Evolutionary conservation across 2,888 invertebrate genomes (phyloP).

Genomic region (Apodemia zela): DNA sequence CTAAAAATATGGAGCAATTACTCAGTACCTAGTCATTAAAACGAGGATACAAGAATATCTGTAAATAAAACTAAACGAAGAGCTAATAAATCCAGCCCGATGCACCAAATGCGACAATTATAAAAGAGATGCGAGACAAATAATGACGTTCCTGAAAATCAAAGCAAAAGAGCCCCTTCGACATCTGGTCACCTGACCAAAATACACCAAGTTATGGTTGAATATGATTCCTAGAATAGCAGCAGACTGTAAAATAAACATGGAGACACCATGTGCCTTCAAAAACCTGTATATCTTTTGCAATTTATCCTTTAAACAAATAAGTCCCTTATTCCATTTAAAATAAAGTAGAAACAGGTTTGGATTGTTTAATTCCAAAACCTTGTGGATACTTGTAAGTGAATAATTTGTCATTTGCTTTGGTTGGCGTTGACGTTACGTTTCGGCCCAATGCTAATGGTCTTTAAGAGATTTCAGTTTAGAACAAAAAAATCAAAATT

Average conservation of each 20-base stretch:
- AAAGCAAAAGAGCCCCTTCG: conserved; percentile 47
- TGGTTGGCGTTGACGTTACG: conserved; percentile 63
- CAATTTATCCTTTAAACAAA: background rate
- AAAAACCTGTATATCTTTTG: conserved; percentile 40
- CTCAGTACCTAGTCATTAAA: conserved; percentile 58
- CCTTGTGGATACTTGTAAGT: conserved; percentile 42
- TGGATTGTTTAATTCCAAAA: conserved; percentile 16
- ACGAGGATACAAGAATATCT: conserved; percentile 45
- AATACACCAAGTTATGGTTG: conserved; percentile 66
- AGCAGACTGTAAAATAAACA: conserved; percentile 74
- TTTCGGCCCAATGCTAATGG: conserved; percentile 65
- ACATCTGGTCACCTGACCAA: conserved; percentile 77
- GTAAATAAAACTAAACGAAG: conserved; percentile 42
- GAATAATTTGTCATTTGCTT: conserved; percentile 68
- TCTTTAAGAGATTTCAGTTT: conserved; percentile 42
- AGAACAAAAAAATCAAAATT: background rate
- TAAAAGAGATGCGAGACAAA: conserved; percentile 44
- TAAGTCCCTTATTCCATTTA: background rate
- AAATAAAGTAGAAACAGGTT: background rate
- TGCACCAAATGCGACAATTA: conserved; percentile 11
- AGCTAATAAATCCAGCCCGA: conserved; percentile 58
- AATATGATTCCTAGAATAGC: conserved; percentile 78
- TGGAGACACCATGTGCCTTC: conserved; percentile 69
- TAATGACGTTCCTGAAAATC: conserved; percentile 46
- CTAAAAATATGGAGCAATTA: conserved; percentile 46